These are phyloP conservation scores for Hydropsyche betteni DNA, from an alignment of 2,888 invertebrate genomes.

Conservation along the genomic window DNA sequence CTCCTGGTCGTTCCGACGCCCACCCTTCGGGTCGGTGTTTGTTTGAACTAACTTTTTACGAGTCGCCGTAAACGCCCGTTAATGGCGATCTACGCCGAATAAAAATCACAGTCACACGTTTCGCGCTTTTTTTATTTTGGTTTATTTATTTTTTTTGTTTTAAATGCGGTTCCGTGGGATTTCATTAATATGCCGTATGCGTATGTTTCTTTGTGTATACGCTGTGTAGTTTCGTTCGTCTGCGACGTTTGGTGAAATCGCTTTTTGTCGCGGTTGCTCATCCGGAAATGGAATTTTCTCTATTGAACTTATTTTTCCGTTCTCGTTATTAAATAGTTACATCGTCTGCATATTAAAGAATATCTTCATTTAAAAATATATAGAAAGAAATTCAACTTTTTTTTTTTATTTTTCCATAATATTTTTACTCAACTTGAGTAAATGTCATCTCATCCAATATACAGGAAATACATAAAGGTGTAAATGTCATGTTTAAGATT, in stretches of 20 bases:
- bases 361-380: too few species aligned
- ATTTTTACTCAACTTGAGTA: too few species aligned
- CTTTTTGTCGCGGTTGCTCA: neutral
- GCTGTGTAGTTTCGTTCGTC: neutral
- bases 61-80: constrained; percentile 13
- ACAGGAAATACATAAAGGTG: too few species aligned
- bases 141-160: neutral
- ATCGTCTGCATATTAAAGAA: too few species aligned
- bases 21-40: neutral
- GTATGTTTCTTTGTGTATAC: neutral
- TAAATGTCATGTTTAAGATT: too few species aligned
- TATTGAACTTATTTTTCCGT: too few species aligned
- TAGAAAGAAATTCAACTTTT: too few species aligned
- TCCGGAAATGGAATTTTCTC: too few species aligned
- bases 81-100: constrained; percentile 19
- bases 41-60: constrained; percentile 16
- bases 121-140: neutral
- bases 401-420: too few species aligned
- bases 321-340: too few species aligned
- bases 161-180: neutral
- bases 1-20: neutral
- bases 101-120: constrained; percentile 17
- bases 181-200: constrained; percentile 1
- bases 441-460: too few species aligned
- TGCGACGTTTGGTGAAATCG: neutral